phyloP scores from a whole-genome alignment of 92 coral and sea anemone species.

The Metridium senile region DNA sequence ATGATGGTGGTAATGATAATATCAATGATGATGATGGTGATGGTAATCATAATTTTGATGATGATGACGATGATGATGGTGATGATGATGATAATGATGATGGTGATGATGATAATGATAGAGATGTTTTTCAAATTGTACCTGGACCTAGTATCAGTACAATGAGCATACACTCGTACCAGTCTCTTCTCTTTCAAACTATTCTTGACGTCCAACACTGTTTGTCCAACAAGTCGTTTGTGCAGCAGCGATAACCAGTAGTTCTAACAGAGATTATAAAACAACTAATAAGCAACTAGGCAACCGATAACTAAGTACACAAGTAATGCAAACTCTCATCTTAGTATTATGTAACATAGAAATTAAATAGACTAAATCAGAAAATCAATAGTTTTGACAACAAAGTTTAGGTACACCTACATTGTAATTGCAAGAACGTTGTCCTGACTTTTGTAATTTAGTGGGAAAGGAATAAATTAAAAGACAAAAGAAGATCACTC shows the following conservation, averaged over 20 bases:
- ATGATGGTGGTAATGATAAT: too few relatives aligned
- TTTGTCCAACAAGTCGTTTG: constrained; percentile 80
- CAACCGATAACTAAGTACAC: too few relatives aligned
- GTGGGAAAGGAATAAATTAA: too few relatives aligned
- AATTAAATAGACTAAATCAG: too few relatives aligned
- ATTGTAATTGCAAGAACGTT: too few relatives aligned
- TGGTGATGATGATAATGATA: neutral
- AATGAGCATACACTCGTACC: constrained; percentile 79
- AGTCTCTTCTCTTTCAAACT: constrained; percentile 45
- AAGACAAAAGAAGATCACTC: too few relatives aligned
- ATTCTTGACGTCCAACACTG: constrained; percentile 63
- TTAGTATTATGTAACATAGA: too few relatives aligned
- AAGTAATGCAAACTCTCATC: too few relatives aligned
- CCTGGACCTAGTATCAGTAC: constrained; percentile 63
- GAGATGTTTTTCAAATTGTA: constrained; percentile 17
- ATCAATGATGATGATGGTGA: neutral
- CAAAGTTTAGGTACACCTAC: too few relatives aligned
- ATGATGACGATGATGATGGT: too few relatives aligned
- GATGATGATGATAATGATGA: neutral
- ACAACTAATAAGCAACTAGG: neutral
- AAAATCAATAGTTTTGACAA: too few relatives aligned
- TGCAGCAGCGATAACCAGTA: constrained; percentile 89
- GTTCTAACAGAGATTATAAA: constrained; percentile 48
- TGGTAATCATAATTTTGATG: neutral
- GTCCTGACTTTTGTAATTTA: too few relatives aligned